phyloP scores from a whole-genome alignment of 2,797 vertebrate genomes.

The Neosalanx taihuensis region DNA sequence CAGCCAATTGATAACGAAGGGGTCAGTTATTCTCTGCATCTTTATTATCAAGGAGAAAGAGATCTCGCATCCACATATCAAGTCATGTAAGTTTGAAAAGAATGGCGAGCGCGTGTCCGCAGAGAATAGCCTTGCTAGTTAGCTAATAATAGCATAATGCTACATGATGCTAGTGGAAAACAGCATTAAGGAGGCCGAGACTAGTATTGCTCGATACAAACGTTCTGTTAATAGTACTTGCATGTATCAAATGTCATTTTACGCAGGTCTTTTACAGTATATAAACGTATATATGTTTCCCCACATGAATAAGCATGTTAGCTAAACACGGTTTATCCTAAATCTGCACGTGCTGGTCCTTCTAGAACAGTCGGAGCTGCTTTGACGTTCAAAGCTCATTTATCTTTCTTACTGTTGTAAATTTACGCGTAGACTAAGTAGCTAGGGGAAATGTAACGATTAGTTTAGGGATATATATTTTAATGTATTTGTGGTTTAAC shows the following conservation, averaged over 20 bases:
- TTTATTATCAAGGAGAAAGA: slow-evolving; percentile 19
- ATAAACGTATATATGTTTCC: no score
- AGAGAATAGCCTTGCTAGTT: not conserved
- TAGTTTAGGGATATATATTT: no score
- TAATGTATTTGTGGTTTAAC: no score
- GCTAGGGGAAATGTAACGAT: no score
- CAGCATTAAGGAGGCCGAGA: no score
- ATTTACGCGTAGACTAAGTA: no score
- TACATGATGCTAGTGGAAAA: not conserved
- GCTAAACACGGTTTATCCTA: not conserved
- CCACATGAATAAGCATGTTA: not conserved
- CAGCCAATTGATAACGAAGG: not conserved
- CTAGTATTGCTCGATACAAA: no score
- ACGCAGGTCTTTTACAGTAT: no score
- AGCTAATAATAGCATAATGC: not conserved
- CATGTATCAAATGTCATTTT: not conserved
- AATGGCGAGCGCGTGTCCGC: not conserved
- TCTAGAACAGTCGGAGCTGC: no score
- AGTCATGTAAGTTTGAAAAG: slow-evolving; percentile 65
- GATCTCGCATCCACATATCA: slow-evolving; percentile 3
- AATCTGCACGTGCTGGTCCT: no score
- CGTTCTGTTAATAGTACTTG: not conserved
- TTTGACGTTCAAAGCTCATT: no score
- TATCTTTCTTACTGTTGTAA: no score
- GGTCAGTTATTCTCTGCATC: slow-evolving; percentile 9